Conservation (phyloP, 30 jellyfish, hydroid and myxozoan species). For the Mastigias papua region DNA sequence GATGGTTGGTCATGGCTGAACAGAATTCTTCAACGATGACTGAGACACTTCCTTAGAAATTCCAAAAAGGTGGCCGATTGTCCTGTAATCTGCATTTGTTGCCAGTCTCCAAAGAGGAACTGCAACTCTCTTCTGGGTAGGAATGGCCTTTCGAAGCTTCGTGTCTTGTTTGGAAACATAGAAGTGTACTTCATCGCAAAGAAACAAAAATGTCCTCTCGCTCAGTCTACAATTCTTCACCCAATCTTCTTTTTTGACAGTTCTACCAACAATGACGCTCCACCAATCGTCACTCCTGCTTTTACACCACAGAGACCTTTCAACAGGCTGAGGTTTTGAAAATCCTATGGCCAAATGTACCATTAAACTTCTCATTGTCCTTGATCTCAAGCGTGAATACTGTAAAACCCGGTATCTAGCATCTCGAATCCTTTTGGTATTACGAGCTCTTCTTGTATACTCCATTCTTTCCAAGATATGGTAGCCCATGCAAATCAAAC, state of each 20-base stretch:
- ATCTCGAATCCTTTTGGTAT: background rate
- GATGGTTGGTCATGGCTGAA: background rate
- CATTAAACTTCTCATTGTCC: background rate
- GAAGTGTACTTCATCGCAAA: slow-evolving; percentile 31
- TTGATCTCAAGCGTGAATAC: background rate
- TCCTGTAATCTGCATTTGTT: slow-evolving; percentile 28
- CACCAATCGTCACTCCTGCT: background rate
- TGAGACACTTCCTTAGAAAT: slow-evolving; percentile 53
- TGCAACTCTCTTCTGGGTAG: slow-evolving; percentile 10
- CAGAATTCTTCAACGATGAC: slow-evolving; percentile 39
- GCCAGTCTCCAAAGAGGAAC: slow-evolving; percentile 35
- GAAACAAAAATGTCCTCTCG: slow-evolving; percentile 1
- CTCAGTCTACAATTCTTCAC: slow-evolving; percentile 23
- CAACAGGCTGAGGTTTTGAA: background rate
- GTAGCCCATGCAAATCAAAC: background rate
- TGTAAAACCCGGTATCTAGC: background rate
- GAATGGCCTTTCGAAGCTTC: slow-evolving; percentile 22
- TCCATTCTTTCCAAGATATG: background rate
- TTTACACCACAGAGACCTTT: background rate
- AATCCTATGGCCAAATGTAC: background rate
- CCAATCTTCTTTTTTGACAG: background rate
- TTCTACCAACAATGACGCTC: background rate
- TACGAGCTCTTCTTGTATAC: background rate
- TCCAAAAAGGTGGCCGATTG: slow-evolving; percentile 47
- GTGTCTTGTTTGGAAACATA: slow-evolving; percentile 15